Percentiles rank a stretch among this genome's conserved stretches.
These are phyloP conservation scores for Sinonovacula constricta DNA, from an alignment of 1,140 invertebrate genomes.

Conservation along the genomic window DNA sequence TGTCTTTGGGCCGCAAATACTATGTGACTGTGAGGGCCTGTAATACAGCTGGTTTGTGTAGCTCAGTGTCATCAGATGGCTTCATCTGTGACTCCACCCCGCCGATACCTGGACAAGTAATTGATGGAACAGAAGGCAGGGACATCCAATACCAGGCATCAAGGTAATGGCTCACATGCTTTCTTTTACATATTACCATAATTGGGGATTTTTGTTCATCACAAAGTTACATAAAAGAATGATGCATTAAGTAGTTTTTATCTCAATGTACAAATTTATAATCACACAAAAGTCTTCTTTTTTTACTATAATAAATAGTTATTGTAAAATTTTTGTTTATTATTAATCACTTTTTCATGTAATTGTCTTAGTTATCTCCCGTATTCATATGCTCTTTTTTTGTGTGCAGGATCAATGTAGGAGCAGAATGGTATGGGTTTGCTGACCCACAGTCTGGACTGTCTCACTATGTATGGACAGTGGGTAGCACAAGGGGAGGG, in stretches of 20 bases:
- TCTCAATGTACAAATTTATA: too few relatives aligned
- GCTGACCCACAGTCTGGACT: conserved; percentile 53
- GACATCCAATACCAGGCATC: conserved; percentile 64
- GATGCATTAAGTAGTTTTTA: too few relatives aligned
- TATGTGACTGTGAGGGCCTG: conserved; percentile 63
- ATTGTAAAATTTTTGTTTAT: too few relatives aligned
- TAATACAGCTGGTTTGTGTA: conserved; percentile 60
- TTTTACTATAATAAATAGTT: too few relatives aligned
- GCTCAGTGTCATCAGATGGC: conserved; percentile 59
- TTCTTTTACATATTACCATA: too few relatives aligned
- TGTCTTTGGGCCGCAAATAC: conserved; percentile 58
- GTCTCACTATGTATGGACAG: conserved; percentile 52
- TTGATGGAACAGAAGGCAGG: conserved; percentile 51
- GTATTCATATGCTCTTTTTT: neutral
- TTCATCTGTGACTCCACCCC: conserved; percentile 61
- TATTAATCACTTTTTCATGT: too few relatives aligned
- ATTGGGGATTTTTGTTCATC: too few relatives aligned
- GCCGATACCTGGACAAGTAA: conserved; percentile 55
- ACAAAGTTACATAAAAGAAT: too few relatives aligned
- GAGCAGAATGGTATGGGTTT: conserved; percentile 52
- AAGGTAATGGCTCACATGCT: too few relatives aligned
- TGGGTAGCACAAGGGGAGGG: conserved; percentile 47
- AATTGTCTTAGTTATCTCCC: too few relatives aligned
- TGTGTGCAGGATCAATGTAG: conserved; percentile 9
- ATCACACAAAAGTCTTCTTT: too few relatives aligned